Percentiles rank a stretch among this genome's conserved stretches.
These are phyloP conservation scores for Sebastes wilsoni DNA, from an alignment of 2,797 vertebrate genomes.

Conservation along the genomic window DNA sequence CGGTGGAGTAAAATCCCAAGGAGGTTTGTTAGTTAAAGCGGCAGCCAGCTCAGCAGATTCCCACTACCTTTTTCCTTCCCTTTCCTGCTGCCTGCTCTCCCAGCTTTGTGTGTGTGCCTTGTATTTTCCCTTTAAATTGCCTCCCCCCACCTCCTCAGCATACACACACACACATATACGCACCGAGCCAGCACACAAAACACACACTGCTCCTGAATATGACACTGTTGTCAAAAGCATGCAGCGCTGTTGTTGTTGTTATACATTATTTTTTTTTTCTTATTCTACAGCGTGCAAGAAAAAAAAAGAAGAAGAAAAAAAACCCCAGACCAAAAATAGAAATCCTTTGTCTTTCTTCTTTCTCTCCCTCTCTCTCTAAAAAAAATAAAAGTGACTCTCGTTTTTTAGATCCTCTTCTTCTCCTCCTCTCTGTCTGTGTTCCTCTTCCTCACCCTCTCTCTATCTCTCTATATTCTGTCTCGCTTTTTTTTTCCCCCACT, in stretches of 20 bases:
- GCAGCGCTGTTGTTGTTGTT: slow-evolving; percentile 43
- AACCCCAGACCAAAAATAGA: slow-evolving; percentile 43
- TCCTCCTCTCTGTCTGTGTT: slow-evolving; percentile 53
- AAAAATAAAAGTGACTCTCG: slow-evolving; percentile 54
- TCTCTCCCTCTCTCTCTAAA: slow-evolving; percentile 5
- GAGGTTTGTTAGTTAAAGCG: slow-evolving; percentile 59
- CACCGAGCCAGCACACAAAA: slow-evolving; percentile 60
- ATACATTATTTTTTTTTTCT: slow-evolving; percentile 22
- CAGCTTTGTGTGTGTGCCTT: slow-evolving; percentile 76
- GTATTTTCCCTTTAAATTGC: slow-evolving; percentile 83
- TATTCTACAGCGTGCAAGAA: slow-evolving; percentile 32
- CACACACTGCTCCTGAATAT: slow-evolving; percentile 60
- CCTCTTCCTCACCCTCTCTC: slow-evolving; percentile 61
- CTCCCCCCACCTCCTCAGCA: slow-evolving; percentile 68
- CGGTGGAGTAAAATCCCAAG: slow-evolving; percentile 73
- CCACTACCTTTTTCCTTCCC: slow-evolving; percentile 44
- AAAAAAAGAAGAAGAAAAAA: background rate
- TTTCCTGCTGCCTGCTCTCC: slow-evolving; percentile 53
- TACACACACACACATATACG: slow-evolving; percentile 30
- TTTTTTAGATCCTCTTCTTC: slow-evolving; percentile 52
- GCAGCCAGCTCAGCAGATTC: slow-evolving; percentile 82
- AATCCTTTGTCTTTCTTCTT: slow-evolving; percentile 62
- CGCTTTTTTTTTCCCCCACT: slow-evolving; percentile 73
- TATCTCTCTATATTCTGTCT: slow-evolving; percentile 75
- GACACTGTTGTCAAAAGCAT: slow-evolving; percentile 69